Percentiles rank a stretch among this genome's conserved stretches.
Conservation (phyloP, 2,888 invertebrate species). For the Eudasyphora cyanicolor region DNA sequence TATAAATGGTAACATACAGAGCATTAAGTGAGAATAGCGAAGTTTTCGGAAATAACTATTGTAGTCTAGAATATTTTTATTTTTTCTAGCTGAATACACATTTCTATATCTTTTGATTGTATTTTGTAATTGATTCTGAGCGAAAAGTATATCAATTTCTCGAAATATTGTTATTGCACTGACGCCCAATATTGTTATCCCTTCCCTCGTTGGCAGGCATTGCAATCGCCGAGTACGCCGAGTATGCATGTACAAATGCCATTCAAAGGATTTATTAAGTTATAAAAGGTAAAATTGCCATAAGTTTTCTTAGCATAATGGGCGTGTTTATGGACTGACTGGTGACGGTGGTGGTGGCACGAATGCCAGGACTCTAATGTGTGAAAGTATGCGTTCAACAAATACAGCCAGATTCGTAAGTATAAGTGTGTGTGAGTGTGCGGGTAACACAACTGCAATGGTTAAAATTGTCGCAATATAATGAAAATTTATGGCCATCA, state of each 20-base stretch:
- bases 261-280: slow-evolving; percentile 63
- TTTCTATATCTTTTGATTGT: no score
- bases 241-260: slow-evolving; percentile 46
- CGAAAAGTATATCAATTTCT: no score
- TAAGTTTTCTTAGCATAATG: slow-evolving; percentile 50
- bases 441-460: slow-evolving; percentile 51
- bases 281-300: slow-evolving; percentile 62
- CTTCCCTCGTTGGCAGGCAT: not conserved
- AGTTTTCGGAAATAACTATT: no score
- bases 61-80: no score
- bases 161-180: no score
- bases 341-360: not conserved
- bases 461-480: slow-evolving; percentile 63
- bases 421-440: not conserved
- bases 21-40: no score
- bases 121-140: no score
- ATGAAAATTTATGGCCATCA: slow-evolving; percentile 64
- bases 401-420: not conserved
- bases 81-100: no score
- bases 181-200: not conserved
- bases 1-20: no score
- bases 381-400: not conserved
- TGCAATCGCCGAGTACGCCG: not conserved
- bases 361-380: not conserved
- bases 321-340: slow-evolving; percentile 21